These are phyloP conservation scores for Cetoscarus ocellatus DNA, from an alignment of 2,797 vertebrate species.

Conservation along the genomic window DNA sequence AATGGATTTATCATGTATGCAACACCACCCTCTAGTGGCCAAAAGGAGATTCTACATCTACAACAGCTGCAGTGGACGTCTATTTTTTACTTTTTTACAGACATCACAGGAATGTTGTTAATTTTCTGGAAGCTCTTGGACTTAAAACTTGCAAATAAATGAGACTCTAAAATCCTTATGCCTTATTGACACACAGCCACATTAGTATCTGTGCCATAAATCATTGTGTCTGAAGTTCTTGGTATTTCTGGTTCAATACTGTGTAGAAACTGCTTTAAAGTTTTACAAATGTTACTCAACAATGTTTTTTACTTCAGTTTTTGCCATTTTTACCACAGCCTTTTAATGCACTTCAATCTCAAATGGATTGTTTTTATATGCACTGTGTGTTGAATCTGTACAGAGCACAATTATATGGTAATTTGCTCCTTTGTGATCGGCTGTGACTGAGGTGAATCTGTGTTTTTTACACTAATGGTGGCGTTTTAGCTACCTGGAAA, in stretches of 20 bases:
- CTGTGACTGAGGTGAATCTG: conserved; percentile 79
- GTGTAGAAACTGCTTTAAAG: background rate
- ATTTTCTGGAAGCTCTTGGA: conserved; percentile 21
- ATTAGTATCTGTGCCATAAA: conserved; percentile 19
- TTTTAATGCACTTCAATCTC: conserved; percentile 43
- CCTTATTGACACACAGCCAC: conserved; percentile 81
- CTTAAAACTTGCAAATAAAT: conserved; percentile 24
- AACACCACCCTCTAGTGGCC: conserved; percentile 40
- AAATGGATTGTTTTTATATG: conserved; percentile 20
- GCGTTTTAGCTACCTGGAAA: conserved; percentile 92
- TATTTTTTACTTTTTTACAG: conserved; percentile 49
- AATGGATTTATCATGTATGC: background rate
- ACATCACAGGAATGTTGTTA: conserved; percentile 22
- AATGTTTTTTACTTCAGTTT: conserved; percentile 20
- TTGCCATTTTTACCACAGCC: conserved; percentile 20
- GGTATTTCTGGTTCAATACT: background rate
- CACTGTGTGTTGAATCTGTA: conserved; percentile 76
- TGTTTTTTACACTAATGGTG: conserved; percentile 81
- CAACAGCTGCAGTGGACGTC: background rate
- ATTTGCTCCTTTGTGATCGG: conserved; percentile 73
- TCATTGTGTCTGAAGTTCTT: conserved; percentile 9
- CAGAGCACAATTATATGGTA: conserved; percentile 76
- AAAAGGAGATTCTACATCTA: conserved; percentile 10
- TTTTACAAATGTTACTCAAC: conserved; percentile 16
- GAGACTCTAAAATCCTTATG: conserved; percentile 74